phyloP scores from a whole-genome alignment of 2,888 invertebrate genomes.

The Dastarcus helophoroides region DNA sequence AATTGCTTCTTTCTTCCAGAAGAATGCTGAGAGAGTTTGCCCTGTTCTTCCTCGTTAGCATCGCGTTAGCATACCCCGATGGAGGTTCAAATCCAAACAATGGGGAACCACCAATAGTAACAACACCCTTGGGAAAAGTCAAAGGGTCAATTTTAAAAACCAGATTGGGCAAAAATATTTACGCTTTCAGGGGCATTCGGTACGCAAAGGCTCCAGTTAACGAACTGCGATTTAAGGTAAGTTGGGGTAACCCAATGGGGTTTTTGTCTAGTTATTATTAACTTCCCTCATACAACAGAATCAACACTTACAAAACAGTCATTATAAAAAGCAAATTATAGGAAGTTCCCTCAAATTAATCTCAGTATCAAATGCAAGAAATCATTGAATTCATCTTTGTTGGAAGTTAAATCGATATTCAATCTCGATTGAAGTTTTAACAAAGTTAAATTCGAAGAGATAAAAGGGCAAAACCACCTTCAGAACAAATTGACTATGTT shows the following conservation, averaged over 20 bases:
- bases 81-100: slow-evolving; percentile 6
- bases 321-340: neutral
- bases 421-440: no score
- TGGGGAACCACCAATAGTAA: slow-evolving; percentile 6
- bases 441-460: no score
- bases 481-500: no score
- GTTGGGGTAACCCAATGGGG: slow-evolving; percentile 4
- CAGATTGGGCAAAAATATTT: slow-evolving; percentile 24
- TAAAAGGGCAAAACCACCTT: no score
- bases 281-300: neutral
- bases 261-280: neutral
- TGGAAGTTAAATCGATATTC: no score
- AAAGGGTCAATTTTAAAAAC: slow-evolving; percentile 23
- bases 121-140: slow-evolving; percentile 22
- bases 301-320: neutral
- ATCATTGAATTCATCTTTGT: no score
- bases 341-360: no score
- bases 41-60: slow-evolving; percentile 7
- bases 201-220: slow-evolving; percentile 28
- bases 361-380: no score
- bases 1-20: slow-evolving; percentile 6
- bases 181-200: slow-evolving; percentile 25
- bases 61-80: slow-evolving; percentile 9
- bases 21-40: slow-evolving; percentile 9
- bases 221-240: slow-evolving; percentile 34